Evolutionary conservation across 2,888 invertebrate species (phyloP), one percentile per base, ranked within the genome.

Genomic region (Eupithecia subumbrata): DNA sequence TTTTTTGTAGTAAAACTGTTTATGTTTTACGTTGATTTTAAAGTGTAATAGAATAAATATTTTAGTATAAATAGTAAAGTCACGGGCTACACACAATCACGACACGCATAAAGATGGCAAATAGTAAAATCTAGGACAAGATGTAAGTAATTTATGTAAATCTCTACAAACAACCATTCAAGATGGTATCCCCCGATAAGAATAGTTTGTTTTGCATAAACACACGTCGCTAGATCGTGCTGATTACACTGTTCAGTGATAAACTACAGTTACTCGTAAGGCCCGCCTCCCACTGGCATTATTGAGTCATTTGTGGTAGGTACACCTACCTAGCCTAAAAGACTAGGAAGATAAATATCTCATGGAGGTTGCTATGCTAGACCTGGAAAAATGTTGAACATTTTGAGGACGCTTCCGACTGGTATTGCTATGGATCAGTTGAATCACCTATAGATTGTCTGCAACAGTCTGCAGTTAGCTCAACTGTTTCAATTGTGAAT

Each of bases 201-300:
- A 40, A 73, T 68, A 37, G 68, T 56, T 73, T 73, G 73, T 73
- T 69, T 69, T 30, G 45, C 60, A 73, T 73, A 69, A 63, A 69
- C 60, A 12, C 60, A 34, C 43, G 56, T 73, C 43, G 68, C 56
- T 60, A 18, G 30, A 67, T 56, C 14, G 22, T 22, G 18, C 52
- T 25, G 72, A 72, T 52, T 67, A 48, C 64, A 37, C 37, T 64
- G 67, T 40, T 40, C 40, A n/a, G 0, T 37, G 37, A 40, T 40
- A 67, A 67, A n/a, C 34, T n/a, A 11, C n/a, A 16, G 18, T 64
- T 64, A 34, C 18, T 18, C 22, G 18, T 64, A 12, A 64, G 64
- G 64, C 64, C 34, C 0, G 18, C 0, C 22, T 64, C 34, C 30
- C 64, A 64, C 64, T 34, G 14, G 18, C 30, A 63, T 30, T 63